phyloP scores from a whole-genome alignment of 2,113 vertebrate species.

The Stigmatopora nigra region DNA sequence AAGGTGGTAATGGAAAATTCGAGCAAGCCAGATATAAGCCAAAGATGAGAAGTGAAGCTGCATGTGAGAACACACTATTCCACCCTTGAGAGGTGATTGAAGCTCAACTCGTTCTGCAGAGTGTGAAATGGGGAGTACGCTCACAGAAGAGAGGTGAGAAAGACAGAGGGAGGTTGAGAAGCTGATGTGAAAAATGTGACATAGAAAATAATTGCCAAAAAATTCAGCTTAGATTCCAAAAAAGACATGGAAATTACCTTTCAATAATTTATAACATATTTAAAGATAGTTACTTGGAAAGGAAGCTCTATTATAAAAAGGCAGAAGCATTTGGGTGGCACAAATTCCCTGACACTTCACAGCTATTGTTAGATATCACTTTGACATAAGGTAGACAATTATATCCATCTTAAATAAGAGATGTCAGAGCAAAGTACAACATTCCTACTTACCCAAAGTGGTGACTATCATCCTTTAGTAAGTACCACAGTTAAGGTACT shows the following conservation, averaged over 20 bases:
- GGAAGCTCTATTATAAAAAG: background rate
- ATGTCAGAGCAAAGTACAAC: too few relatives aligned
- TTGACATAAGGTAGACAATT: background rate
- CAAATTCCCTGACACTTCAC: too few relatives aligned
- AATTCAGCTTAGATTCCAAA: background rate
- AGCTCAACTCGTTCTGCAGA: conserved; percentile 3
- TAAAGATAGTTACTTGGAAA: background rate
- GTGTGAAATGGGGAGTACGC: conserved; percentile 12
- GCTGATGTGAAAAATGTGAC: background rate
- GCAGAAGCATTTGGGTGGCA: too few relatives aligned
- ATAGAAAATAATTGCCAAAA: background rate
- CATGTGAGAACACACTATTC: conserved; percentile 10
- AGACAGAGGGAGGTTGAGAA: background rate
- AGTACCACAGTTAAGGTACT: too few relatives aligned
- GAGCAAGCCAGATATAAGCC: conserved; percentile 5
- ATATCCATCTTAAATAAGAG: too few relatives aligned
- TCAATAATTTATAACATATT: background rate
- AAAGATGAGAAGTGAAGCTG: conserved; percentile 22
- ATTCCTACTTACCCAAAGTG: too few relatives aligned
- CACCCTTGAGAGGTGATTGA: conserved; percentile 1
- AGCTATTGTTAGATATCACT: background rate
- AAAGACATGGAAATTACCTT: background rate
- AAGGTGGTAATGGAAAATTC: conserved; percentile 14
- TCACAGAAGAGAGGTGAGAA: conserved; percentile 3
- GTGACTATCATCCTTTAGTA: too few relatives aligned